Percentiles rank a stretch among this genome's conserved stretches.
Evolutionary conservation across 2,113 vertebrate genomes (phyloP).

Genomic region (Callaeas wilsoni): DNA sequence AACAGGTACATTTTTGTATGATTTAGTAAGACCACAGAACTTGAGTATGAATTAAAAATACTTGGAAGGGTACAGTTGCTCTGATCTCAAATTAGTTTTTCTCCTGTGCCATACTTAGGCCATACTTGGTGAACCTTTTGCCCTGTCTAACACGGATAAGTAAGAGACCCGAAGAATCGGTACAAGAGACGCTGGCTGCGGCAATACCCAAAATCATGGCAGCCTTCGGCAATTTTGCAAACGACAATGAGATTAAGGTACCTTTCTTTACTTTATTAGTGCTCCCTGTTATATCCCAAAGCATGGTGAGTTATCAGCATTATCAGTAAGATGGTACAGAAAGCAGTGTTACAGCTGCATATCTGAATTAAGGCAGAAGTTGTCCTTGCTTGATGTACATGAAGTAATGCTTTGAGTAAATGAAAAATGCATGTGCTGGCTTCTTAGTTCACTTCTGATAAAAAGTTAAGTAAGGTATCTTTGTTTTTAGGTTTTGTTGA

Average conservation of each 20-base stretch:
- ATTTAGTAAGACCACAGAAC: background rate
- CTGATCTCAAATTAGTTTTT: background rate
- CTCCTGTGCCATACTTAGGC: slow-evolving; percentile 64
- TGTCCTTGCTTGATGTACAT: background rate
- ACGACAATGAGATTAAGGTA: slow-evolving; percentile 97
- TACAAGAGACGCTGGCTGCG: slow-evolving; percentile 90
- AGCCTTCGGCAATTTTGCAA: slow-evolving; percentile 91
- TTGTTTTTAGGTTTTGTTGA: slow-evolving; percentile 82
- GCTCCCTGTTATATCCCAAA: background rate
- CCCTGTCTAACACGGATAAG: slow-evolving; percentile 91
- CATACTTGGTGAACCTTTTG: slow-evolving; percentile 92
- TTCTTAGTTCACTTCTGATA: background rate
- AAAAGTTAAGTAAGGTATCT: background rate
- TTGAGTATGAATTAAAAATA: background rate
- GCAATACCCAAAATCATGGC: slow-evolving; percentile 94
- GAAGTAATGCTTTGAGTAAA: background rate
- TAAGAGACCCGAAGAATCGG: slow-evolving; percentile 89
- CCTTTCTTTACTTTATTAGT: background rate
- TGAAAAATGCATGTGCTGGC: background rate
- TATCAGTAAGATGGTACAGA: background rate
- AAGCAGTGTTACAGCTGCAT: background rate
- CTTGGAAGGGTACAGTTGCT: background rate
- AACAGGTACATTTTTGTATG: background rate
- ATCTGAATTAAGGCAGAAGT: background rate
- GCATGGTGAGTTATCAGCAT: background rate